A percentile compares a stretch with the other conserved stretches of the same genome.
Evolutionary conservation across 1,140 invertebrate species (phyloP).

Genomic region (Euura lappo): DNA sequence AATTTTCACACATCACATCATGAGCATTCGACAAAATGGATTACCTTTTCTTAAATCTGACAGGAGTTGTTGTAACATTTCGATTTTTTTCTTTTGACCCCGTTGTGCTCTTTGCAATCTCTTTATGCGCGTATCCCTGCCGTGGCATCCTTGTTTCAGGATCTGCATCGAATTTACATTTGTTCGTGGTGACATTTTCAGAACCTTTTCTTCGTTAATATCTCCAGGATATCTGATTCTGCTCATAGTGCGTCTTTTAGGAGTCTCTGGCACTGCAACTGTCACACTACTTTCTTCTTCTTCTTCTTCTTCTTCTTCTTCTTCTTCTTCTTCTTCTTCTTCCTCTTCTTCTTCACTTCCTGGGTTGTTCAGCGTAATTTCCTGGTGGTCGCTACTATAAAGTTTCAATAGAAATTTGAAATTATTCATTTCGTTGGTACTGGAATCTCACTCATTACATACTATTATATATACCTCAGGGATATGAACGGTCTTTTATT

Average conservation of each 20-base stretch:
- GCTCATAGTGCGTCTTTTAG: neutral
- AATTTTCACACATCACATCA: neutral
- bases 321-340: too few relatives aligned
- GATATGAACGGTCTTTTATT: too few relatives aligned
- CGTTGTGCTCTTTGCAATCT: neutral
- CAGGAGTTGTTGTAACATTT: neutral
- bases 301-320: too few relatives aligned
- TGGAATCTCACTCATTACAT: neutral
- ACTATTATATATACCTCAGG: too few relatives aligned
- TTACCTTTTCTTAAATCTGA: neutral
- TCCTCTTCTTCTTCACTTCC: neutral
- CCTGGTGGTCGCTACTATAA: neutral
- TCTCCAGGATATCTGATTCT: neutral
- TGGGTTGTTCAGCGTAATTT: neutral
- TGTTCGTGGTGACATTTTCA: neutral
- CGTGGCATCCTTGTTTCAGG: neutral
- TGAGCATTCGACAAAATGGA: neutral
- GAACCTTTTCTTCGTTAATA: neutral
- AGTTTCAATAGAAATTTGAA: neutral
- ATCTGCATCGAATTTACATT: neutral
- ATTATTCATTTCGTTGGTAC: conserved; percentile 3
- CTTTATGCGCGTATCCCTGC: neutral
- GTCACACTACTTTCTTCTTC: neutral
- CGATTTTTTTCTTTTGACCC: neutral
- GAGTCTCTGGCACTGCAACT: conserved; percentile 1